Conservation (phyloP, 2,888 invertebrate species). For the Pomacea canaliculata region DNA sequence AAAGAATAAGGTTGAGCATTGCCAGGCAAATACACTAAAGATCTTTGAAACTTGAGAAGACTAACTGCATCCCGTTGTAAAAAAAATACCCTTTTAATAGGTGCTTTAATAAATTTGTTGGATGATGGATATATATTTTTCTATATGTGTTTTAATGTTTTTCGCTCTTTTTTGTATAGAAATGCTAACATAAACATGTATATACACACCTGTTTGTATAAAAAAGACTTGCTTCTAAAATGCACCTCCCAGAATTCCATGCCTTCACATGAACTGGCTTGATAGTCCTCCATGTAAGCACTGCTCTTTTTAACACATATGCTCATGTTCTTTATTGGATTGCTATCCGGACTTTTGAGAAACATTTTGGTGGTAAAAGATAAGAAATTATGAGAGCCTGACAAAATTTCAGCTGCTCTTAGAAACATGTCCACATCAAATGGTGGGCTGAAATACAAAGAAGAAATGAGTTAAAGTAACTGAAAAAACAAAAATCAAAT, state of each 20-base stretch:
- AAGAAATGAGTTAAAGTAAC: not conserved
- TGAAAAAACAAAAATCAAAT: not conserved
- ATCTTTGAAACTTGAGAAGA: no score
- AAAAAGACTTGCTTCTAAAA: conserved; percentile 31
- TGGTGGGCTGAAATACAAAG: conserved; percentile 28
- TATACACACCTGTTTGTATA: conserved; percentile 36
- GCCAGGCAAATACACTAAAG: no score
- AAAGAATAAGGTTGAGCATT: no score
- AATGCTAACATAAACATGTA: no score
- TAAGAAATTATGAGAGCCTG: conserved; percentile 35
- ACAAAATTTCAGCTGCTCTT: conserved; percentile 34
- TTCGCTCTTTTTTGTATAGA: no score
- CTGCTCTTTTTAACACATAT: conserved; percentile 34
- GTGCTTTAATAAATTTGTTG: no score
- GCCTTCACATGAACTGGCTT: conserved; percentile 3
- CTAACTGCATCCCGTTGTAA: no score
- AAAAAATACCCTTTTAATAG: no score
- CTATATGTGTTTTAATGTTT: no score
- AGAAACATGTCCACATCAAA: conserved; percentile 36
- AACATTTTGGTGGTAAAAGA: conserved; percentile 22
- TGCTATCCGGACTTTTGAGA: not conserved
- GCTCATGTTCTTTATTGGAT: conserved; percentile 27
- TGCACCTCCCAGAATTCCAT: conserved; percentile 40
- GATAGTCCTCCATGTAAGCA: conserved; percentile 19
- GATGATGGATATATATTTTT: no score